A percentile compares a stretch with the other conserved stretches of the same genome.
These are phyloP conservation scores for Schizopygopsis malacanthus DNA, from an alignment of 2,797 vertebrate species.

Conservation along the genomic window DNA sequence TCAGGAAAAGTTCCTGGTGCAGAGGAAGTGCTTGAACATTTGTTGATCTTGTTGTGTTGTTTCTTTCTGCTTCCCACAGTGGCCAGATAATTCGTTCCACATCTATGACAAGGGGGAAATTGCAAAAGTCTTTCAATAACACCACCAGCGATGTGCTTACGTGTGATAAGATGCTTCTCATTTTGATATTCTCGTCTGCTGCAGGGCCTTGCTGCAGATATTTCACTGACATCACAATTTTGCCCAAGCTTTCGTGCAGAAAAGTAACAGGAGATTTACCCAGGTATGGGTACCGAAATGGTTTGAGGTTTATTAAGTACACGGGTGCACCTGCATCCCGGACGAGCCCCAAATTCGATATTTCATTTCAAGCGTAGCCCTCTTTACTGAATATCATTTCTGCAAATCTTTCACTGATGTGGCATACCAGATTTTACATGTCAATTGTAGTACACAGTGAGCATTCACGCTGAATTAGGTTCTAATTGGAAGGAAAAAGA, in stretches of 20 bases:
- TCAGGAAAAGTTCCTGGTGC: constrained; percentile 29
- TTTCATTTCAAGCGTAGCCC: not conserved
- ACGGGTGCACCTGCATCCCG: not conserved
- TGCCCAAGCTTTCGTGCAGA: not conserved
- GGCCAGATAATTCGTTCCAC: constrained; percentile 52
- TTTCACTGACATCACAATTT: constrained; percentile 47
- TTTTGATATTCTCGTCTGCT: constrained; percentile 51
- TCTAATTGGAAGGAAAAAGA: constrained; percentile 47
- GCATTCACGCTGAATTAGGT: constrained; percentile 40
- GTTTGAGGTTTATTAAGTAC: constrained; percentile 9
- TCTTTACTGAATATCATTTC: constrained; percentile 24
- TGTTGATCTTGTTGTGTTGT: constrained; percentile 40
- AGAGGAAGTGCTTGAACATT: constrained; percentile 11
- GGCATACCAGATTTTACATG: constrained; percentile 38
- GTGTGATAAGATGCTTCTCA: constrained; percentile 57
- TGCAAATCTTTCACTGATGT: constrained; percentile 7
- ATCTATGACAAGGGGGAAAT: constrained; percentile 46
- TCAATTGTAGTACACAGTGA: not conserved
- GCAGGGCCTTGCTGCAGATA: constrained; percentile 21
- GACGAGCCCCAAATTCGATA: not conserved
- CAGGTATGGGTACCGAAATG: not conserved
- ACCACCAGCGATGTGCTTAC: constrained; percentile 46
- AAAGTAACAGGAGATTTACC: constrained; percentile 33
- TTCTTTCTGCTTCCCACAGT: constrained; percentile 42
- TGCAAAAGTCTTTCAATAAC: constrained; percentile 46